Evolutionary conservation across 2,797 vertebrate species (phyloP).

Genomic region (Pelodytes ibericus): DNA sequence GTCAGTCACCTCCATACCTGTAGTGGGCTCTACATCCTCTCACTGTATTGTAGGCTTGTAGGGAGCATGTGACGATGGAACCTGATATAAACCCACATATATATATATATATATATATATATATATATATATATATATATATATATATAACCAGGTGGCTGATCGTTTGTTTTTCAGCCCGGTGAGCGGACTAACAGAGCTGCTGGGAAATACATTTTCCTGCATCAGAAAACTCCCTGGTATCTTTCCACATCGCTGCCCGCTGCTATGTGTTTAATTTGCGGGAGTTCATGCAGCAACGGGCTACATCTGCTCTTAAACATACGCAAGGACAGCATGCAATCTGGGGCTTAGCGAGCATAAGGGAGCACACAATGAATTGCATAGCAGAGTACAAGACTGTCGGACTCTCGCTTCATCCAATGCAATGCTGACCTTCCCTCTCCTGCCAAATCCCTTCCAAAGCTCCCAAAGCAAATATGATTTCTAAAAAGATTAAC

Average conservation of each 20-base stretch:
- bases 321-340: slow-evolving; percentile 12
- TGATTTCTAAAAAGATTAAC: not conserved
- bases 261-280: not conserved
- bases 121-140: slow-evolving; percentile 20
- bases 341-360: not conserved
- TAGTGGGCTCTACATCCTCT: not conserved
- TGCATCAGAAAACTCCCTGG: not conserved
- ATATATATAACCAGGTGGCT: slow-evolving; percentile 26
- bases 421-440: not conserved
- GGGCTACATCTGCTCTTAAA: slow-evolving; percentile 33
- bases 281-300: slow-evolving; percentile 9
- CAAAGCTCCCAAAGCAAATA: not conserved
- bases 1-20: no score
- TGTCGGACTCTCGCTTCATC: not conserved
- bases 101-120: slow-evolving; percentile 24
- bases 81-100: slow-evolving; percentile 17
- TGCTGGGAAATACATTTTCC: not conserved
- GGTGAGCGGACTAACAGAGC: not conserved
- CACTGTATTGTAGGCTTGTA: not conserved
- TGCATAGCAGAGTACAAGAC: not conserved
- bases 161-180: not conserved
- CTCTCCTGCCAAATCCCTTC: not conserved
- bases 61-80: not conserved
- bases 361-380: slow-evolving; percentile 7
- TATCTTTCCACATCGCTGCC: not conserved